Percentiles rank a stretch among this genome's conserved stretches.
Evolutionary conservation across 2,113 vertebrate species (phyloP).

Genomic region (Lamprotornis superbus): DNA sequence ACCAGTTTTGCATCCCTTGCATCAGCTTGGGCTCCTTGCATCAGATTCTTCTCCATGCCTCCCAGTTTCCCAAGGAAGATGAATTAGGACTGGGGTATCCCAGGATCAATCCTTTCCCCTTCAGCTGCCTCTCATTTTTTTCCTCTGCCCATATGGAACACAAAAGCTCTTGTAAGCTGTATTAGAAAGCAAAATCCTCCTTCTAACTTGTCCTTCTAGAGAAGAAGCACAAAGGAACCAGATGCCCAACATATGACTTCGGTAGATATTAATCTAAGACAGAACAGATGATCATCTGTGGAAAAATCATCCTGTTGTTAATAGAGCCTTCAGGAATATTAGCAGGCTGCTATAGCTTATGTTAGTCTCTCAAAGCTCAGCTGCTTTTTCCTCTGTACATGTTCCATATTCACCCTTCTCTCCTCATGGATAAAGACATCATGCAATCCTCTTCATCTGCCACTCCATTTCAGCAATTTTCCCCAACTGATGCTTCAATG

Average conservation of each 20-base stretch:
- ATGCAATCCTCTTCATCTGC: conserved; percentile 10
- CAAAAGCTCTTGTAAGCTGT: not conserved
- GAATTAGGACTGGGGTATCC: not conserved
- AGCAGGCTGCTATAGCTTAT: not conserved
- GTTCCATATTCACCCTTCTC: not conserved
- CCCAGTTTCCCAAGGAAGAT: not conserved
- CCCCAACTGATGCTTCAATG: not conserved
- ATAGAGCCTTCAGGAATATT: conserved; percentile 35
- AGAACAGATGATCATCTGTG: conserved; percentile 6
- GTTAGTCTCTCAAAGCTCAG: not conserved
- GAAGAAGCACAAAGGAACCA: not conserved
- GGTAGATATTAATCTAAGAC: not conserved
- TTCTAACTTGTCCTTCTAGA: not conserved
- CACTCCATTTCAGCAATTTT: conserved; percentile 6
- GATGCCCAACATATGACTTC: not conserved
- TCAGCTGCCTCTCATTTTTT: not conserved
- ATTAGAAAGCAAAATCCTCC: not conserved
- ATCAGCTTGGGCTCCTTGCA: not conserved
- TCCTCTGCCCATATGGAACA: not conserved
- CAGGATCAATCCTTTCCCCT: not conserved
- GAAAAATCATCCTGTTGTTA: not conserved
- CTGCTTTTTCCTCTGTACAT: not conserved
- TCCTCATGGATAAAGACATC: not conserved
- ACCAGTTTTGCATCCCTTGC: not conserved
- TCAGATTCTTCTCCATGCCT: not conserved